phyloP scores from a whole-genome alignment of 2,797 vertebrate species.

The Ctenopoma multispine region DNA sequence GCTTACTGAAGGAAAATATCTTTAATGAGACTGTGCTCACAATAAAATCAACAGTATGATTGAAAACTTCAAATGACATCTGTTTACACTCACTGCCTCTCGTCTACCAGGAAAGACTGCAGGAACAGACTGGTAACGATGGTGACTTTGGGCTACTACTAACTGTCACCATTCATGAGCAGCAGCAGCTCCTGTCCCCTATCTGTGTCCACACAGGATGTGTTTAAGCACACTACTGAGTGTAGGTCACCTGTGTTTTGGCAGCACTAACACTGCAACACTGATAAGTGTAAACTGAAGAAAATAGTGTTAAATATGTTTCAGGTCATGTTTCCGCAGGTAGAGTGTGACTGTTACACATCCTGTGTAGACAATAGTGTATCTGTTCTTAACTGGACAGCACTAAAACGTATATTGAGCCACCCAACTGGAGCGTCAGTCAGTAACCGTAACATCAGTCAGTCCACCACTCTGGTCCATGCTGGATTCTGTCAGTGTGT shows the following conservation, averaged over 20 bases:
- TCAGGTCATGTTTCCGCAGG: no score
- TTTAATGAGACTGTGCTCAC: conserved; percentile 7
- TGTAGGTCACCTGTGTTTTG: background rate
- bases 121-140: background rate
- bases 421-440: no score
- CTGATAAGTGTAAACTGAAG: background rate
- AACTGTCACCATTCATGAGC: background rate
- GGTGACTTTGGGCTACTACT: background rate
- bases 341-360: no score
- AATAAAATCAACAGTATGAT: background rate
- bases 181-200: background rate
- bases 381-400: no score
- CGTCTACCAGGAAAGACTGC: no score
- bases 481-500: no score
- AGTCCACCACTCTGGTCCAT: no score
- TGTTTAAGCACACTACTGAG: background rate
- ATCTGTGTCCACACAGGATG: background rate
- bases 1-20: conserved; percentile 12
- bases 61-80: background rate
- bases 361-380: no score
- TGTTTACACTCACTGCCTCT: background rate
- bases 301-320: background rate
- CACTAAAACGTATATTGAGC: no score
- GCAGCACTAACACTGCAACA: no score
- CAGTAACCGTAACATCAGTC: no score